Percentiles rank a stretch among this genome's conserved stretches.
phyloP scores from a whole-genome alignment of 2,113 vertebrate species.

The Albula goreensis region DNA sequence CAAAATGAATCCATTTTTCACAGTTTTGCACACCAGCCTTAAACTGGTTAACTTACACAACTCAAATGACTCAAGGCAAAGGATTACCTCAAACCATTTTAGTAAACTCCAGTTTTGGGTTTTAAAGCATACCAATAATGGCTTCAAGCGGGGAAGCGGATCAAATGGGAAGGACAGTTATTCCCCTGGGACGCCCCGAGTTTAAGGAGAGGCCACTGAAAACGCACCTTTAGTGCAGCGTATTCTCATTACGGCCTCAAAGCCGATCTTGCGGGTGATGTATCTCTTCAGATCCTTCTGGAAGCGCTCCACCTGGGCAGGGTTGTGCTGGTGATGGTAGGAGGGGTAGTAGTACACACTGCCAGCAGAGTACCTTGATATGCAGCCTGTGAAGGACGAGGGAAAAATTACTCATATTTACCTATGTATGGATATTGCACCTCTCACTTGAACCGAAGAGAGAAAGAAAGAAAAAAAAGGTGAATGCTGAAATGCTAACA shows the following conservation, averaged over 20 bases:
- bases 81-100: too few relatives aligned
- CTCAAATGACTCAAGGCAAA: too few relatives aligned
- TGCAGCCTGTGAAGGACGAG: slow-evolving; percentile 77
- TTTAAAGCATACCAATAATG: too few relatives aligned
- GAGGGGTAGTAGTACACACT: slow-evolving; percentile 91
- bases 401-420: not conserved
- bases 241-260: slow-evolving; percentile 98
- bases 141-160: not conserved
- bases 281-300: slow-evolving; percentile 92
- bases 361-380: slow-evolving; percentile 94
- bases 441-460: too few relatives aligned
- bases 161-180: not conserved
- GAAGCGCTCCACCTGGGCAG: slow-evolving; percentile 85
- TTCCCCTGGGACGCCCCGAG: not conserved
- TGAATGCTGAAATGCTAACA: too few relatives aligned
- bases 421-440: too few relatives aligned
- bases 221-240: slow-evolving; percentile 91
- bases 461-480: too few relatives aligned
- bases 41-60: too few relatives aligned
- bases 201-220: too few relatives aligned
- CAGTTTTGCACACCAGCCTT: too few relatives aligned
- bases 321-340: slow-evolving; percentile 90
- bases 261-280: slow-evolving; percentile 91
- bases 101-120: too few relatives aligned
- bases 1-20: too few relatives aligned